These are phyloP conservation scores for Papilio polytes DNA, from an alignment of 1,140 invertebrate genomes.

Conservation along the genomic window DNA sequence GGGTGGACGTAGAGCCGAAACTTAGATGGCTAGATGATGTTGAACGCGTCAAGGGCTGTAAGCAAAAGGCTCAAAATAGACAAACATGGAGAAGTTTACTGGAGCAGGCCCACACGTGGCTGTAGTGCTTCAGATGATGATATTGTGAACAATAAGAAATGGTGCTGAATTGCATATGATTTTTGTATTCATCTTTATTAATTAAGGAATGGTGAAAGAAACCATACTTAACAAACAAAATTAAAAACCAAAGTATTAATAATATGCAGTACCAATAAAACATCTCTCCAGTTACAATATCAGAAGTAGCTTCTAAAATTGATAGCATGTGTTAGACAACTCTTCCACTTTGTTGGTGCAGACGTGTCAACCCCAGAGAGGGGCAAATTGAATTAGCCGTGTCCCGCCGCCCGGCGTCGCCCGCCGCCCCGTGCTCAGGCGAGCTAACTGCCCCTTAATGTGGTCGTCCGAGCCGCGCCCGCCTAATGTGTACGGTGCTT, in stretches of 20 bases:
- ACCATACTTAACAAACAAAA: not conserved
- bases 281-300: not conserved
- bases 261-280: not conserved
- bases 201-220: not conserved
- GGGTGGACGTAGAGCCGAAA: no score
- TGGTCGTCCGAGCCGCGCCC: not conserved
- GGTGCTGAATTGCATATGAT: no score
- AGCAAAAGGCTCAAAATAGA: no score
- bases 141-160: no score
- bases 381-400: conserved; percentile 35
- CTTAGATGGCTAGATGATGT: no score
- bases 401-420: conserved; percentile 19
- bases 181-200: not conserved
- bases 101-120: no score
- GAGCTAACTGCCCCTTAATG: conserved; percentile 37
- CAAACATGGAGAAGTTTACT: no score
- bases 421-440: not conserved
- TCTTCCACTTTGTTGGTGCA: not conserved
- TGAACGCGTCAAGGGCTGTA: no score
- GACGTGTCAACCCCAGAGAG: conserved; percentile 9
- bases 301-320: not conserved
- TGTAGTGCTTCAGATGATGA: no score
- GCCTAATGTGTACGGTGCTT: conserved; percentile 34
- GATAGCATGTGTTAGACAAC: conserved; percentile 5
- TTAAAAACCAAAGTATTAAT: no score